Conservation (phyloP, 2,797 vertebrate genomes). For the Sus cebifrons region DNA sequence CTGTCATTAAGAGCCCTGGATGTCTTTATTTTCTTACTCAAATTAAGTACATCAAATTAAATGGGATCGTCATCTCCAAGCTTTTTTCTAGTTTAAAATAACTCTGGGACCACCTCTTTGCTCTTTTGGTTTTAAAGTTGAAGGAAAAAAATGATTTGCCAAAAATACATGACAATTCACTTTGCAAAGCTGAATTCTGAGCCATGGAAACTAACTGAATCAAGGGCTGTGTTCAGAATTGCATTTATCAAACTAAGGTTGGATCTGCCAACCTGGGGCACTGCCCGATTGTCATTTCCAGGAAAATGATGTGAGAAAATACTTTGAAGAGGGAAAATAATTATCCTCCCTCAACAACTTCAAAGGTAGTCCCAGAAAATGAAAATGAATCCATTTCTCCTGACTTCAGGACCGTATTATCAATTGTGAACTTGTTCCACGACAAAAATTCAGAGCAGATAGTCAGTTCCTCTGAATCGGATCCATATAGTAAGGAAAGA, state of each 20-base stretch:
- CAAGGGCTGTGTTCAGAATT: constrained; percentile 81
- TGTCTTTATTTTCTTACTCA: constrained; percentile 70
- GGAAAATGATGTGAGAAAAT: constrained; percentile 86
- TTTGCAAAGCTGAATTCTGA: constrained; percentile 80
- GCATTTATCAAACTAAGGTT: constrained; percentile 77
- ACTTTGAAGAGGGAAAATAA: constrained; percentile 86
- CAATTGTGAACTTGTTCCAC: constrained; percentile 83
- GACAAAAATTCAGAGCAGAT: constrained; percentile 80
- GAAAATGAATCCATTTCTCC: constrained; percentile 87
- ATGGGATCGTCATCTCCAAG: constrained; percentile 70
- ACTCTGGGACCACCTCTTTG: constrained; percentile 74
- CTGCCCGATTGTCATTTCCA: constrained; percentile 84
- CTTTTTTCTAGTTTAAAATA: constrained; percentile 79
- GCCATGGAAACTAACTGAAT: constrained; percentile 78
- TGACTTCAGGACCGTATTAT: constrained; percentile 84
- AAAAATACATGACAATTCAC: constrained; percentile 76
- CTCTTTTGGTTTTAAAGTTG: constrained; percentile 82
- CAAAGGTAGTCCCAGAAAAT: constrained; percentile 84
- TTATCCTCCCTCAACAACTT: constrained; percentile 83
- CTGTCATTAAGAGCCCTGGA: constrained; percentile 42
- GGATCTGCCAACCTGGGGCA: constrained; percentile 80
- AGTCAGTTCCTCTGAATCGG: constrained; percentile 68
- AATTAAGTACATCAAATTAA: constrained; percentile 75
- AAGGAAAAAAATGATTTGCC: constrained; percentile 78
- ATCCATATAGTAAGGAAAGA: constrained; percentile 30